Conservation (phyloP, 2,888 invertebrate species). For the Macropis europaea region DNA sequence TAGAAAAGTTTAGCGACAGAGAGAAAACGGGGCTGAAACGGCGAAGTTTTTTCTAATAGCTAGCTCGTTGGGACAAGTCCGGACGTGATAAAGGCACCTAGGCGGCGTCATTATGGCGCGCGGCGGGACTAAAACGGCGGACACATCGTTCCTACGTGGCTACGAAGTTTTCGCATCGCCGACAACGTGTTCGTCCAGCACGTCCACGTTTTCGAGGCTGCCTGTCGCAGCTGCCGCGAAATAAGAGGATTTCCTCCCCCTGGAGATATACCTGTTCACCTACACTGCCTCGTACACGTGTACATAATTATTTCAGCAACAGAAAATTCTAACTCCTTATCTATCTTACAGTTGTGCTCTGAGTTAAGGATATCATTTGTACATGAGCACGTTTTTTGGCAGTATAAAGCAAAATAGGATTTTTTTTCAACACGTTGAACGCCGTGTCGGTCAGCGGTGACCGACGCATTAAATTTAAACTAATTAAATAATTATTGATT, state of each 20-base stretch:
- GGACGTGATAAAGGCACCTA: conserved; percentile 64
- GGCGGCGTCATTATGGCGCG: conserved; percentile 61
- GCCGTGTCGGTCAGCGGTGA: too few relatives aligned
- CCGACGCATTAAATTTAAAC: too few relatives aligned
- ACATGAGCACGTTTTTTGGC: too few relatives aligned
- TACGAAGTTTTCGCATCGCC: conserved; percentile 58
- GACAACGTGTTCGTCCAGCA: conserved; percentile 42
- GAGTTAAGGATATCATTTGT: too few relatives aligned
- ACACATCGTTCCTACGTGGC: conserved; percentile 68
- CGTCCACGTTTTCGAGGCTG: conserved; percentile 43
- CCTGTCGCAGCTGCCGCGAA: conserved; percentile 35
- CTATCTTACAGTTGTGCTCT: too few relatives aligned
- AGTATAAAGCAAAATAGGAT: too few relatives aligned
- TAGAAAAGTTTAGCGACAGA: conserved; percentile 9
- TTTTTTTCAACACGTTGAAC: too few relatives aligned
- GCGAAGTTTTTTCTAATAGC: conserved; percentile 52
- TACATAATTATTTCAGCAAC: too few relatives aligned
- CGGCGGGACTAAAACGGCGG: conserved; percentile 58
- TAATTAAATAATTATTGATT: too few relatives aligned
- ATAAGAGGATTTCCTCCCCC: conserved; percentile 49
- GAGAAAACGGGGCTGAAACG: conserved; percentile 24
- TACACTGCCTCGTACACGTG: background rate
- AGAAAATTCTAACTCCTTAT: too few relatives aligned
- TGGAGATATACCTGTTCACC: conserved; percentile 34
- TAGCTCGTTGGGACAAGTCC: conserved; percentile 42